These are phyloP conservation scores for Trissolcus japonicus DNA, from an alignment of 2,888 invertebrate genomes.

Conservation along the genomic window DNA sequence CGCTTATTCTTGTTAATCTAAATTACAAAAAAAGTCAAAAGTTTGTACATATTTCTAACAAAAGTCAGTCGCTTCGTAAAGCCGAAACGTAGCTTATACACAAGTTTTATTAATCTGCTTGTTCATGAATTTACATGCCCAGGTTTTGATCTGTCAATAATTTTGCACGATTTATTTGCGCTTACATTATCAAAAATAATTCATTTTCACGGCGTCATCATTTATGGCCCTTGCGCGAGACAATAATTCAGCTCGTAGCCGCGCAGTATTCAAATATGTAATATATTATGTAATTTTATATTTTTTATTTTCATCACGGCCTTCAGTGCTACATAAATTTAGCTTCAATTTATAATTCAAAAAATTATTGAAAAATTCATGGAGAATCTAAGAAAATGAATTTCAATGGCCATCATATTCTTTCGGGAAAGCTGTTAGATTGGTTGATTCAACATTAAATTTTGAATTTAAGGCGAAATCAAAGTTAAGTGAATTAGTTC, in stretches of 20 bases:
- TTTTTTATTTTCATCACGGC: too few relatives aligned
- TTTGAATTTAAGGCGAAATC: constrained; percentile 15
- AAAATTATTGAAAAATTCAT: too few relatives aligned
- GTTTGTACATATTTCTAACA: neutral
- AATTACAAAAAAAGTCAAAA: too few relatives aligned
- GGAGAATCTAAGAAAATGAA: too few relatives aligned
- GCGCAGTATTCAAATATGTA: constrained; percentile 38
- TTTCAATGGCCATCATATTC: too few relatives aligned
- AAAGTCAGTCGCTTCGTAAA: constrained; percentile 13
- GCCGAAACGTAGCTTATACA: constrained; percentile 15
- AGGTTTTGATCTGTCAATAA: constrained; percentile 34
- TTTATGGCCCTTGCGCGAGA: constrained; percentile 21
- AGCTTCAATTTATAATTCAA: too few relatives aligned
- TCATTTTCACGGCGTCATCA: constrained; percentile 26
- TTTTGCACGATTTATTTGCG: constrained; percentile 33
- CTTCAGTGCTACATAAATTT: too few relatives aligned
- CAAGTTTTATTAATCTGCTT: constrained; percentile 36
- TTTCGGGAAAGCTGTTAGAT: constrained; percentile 1
- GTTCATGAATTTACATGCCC: constrained; percentile 41
- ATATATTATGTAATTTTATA: too few relatives aligned
- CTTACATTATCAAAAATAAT: constrained; percentile 18
- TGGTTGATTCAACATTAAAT: constrained; percentile 12
- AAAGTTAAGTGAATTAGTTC: neutral
- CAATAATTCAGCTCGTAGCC: constrained; percentile 12
- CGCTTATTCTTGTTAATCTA: too few relatives aligned